Percentiles rank a stretch among this genome's conserved stretches.
Evolutionary conservation across 2,797 vertebrate genomes (phyloP).

Genomic region (Sebastes vulpes): DNA sequence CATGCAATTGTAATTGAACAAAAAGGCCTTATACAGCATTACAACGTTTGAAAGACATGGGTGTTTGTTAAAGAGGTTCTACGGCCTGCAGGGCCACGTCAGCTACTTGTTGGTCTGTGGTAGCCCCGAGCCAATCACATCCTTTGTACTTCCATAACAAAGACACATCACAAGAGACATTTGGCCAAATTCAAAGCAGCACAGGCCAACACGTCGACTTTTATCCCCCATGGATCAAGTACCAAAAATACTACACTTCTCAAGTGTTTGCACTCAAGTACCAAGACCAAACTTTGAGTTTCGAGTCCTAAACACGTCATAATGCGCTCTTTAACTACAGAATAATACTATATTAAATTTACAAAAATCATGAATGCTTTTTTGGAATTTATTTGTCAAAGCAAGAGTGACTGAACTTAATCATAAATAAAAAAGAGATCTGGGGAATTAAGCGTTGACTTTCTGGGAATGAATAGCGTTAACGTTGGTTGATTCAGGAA

Average conservation of each 20-base stretch:
- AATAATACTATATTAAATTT: too few species aligned
- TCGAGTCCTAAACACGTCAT: rapidly evolving
- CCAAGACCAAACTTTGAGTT: too few species aligned
- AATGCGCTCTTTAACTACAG: too few species aligned
- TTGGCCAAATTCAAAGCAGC: not conserved
- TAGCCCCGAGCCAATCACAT: not conserved
- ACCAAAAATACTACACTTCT: not conserved
- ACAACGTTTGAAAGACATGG: not conserved
- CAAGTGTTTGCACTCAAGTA: too few species aligned
- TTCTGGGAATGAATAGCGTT: too few species aligned
- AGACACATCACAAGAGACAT: not conserved
- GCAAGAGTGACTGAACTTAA: too few species aligned
- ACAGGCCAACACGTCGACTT: not conserved
- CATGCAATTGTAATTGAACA: not conserved
- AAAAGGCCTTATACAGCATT: not conserved
- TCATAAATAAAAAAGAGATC: too few species aligned
- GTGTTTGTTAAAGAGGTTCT: not conserved
- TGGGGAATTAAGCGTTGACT: too few species aligned
- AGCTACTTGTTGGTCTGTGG: not conserved
- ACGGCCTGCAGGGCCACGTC: not conserved
- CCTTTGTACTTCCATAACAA: not conserved
- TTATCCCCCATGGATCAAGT: not conserved
- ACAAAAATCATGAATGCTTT: too few species aligned
- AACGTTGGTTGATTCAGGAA: too few species aligned
- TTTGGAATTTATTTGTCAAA: too few species aligned